Evolutionary conservation across 2,113 vertebrate genomes (phyloP), one percentile per base, ranked within the genome.

Genomic region (Tychaedon coryphoeus): DNA sequence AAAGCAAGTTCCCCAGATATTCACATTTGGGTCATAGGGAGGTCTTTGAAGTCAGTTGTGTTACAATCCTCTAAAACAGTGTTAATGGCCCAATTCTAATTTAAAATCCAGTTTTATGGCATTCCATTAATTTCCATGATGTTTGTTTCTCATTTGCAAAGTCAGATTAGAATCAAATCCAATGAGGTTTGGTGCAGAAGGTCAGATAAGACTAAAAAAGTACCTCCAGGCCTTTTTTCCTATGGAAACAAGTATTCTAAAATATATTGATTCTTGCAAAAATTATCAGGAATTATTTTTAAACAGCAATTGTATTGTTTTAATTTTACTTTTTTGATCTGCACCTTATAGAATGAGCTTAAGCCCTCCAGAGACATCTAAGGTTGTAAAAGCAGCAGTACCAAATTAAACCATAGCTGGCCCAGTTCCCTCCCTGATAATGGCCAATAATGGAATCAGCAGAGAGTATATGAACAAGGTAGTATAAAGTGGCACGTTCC

Each of bases 71-170:
- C 47, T 74, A 66, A 92, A 96, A 75, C 2, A 24, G 10, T 51
- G 14, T 83, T 71, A 94, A 36, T 87, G 23, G 48, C 66, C 26
- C 60, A 90, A 70, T 93, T 86, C 38, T 96, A 56, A 92, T 75
- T 77, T 72, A 64, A 90, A 86, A 96, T 77, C 86, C 42, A 64
- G 83, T 90, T 96, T 94, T 86, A 61, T 92, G 88, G 36, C 72
- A 95, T 95, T 92, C 93, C 90, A 75, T 86, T 93, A 31, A 69
- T 96, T 94, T 95, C 53, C 74, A 14, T 65, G 43, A 88, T 81
- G 57, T 88, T 86, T 93, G 4, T 58, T 80, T 88, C 78, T 67
- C 79, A 67, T 76, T 71, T 93, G 47, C 40, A 77, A 90, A 64
- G 45, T 40, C 47, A 93, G 75, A 93, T 94, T 79, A 88, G 31